These are phyloP conservation scores for Petrocephalus microphthalmus DNA, from an alignment of 2,113 vertebrate species.

Conservation along the genomic window DNA sequence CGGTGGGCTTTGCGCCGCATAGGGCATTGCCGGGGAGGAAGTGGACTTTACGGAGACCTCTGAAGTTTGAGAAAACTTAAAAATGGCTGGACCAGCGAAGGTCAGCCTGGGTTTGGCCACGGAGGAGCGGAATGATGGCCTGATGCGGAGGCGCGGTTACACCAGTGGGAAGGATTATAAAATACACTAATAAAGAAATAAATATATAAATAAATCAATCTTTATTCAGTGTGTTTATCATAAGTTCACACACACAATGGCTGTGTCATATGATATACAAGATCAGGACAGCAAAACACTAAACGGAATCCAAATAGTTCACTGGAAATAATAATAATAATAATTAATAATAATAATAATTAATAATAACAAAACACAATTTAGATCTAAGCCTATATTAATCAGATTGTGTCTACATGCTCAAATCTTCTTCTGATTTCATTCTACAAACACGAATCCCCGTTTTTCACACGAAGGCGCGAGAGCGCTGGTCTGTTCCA, in stretches of 20 bases:
- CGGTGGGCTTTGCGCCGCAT: not conserved
- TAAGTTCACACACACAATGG: constrained; percentile 41
- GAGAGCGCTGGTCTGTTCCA: constrained; percentile 32
- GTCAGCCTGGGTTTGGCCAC: not conserved
- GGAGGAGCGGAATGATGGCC: not conserved
- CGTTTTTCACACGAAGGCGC: constrained; percentile 30
- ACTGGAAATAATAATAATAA: constrained; percentile 39
- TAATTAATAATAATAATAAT: constrained; percentile 34
- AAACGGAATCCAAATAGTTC: constrained; percentile 39
- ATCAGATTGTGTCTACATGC: constrained; percentile 42
- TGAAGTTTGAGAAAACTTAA: not conserved
- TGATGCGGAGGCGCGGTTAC: not conserved
- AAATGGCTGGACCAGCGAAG: not conserved
- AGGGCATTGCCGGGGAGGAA: not conserved
- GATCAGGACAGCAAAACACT: constrained; percentile 41
- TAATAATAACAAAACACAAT: constrained; percentile 41
- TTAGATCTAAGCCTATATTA: constrained; percentile 35
- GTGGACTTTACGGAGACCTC: not conserved
- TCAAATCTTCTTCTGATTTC: constrained; percentile 32
- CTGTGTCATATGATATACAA: constrained; percentile 43
- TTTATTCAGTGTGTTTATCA: constrained; percentile 29
- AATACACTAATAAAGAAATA: constrained; percentile 6
- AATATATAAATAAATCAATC: constrained; percentile 29
- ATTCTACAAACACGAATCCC: constrained; percentile 40
- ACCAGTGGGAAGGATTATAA: not conserved